Percentiles rank a stretch among this genome's conserved stretches.
phyloP scores from a whole-genome alignment of 2,797 vertebrate species.

The Phaenicophaeus curvirostris region DNA sequence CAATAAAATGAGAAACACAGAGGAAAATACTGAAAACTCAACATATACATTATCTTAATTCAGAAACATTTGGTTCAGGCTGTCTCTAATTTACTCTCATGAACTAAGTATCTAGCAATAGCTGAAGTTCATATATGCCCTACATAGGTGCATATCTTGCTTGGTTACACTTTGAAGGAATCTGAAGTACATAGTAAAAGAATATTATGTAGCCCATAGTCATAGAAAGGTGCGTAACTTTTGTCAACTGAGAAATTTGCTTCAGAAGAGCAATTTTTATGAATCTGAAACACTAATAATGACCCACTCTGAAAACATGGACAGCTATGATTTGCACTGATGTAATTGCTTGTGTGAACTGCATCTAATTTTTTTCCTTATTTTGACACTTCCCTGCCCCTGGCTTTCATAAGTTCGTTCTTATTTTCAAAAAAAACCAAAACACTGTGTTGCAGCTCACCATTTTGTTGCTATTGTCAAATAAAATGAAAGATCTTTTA shows the following conservation, averaged over 20 bases:
- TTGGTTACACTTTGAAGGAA: neutral
- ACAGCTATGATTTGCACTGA: neutral
- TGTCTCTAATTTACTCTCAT: neutral
- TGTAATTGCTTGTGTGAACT: neutral
- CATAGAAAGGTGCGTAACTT: neutral
- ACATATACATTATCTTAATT: neutral
- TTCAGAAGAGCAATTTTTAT: neutral
- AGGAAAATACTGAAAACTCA: neutral
- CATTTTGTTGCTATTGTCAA: neutral
- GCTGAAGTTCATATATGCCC: neutral
- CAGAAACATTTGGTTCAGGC: neutral
- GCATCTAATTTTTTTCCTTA: neutral
- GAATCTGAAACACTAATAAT: neutral
- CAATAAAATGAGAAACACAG: neutral
- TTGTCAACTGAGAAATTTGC: neutral
- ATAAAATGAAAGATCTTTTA: neutral
- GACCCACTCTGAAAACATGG: neutral
- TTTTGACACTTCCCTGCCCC: fast-evolving
- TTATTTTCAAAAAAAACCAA: neutral
- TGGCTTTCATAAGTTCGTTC: neutral
- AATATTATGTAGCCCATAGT: neutral
- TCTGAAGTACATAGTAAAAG: neutral
- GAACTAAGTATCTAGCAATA: neutral
- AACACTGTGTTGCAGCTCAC: neutral
- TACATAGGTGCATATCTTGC: neutral